Evolutionary conservation across 2,797 vertebrate genomes (phyloP).

Genomic region (Enteromius anoplus): DNA sequence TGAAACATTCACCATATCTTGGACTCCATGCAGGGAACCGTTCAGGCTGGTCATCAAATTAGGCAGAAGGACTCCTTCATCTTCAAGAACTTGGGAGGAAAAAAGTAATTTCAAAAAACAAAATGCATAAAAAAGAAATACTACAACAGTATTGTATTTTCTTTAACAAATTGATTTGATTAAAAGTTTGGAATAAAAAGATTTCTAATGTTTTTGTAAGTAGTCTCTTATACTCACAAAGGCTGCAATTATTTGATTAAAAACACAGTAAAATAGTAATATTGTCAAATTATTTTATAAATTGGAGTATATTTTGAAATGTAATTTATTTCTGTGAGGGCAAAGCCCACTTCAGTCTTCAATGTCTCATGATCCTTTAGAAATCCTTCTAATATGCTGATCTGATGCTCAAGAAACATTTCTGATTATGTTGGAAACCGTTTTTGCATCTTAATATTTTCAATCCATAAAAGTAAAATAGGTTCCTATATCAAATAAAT

Average conservation of each 20-base stretch:
- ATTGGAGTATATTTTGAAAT: not conserved
- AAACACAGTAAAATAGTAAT: not conserved
- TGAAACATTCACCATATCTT: slow-evolving; percentile 87
- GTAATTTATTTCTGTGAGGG: not conserved
- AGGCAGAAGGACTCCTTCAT: slow-evolving; percentile 68
- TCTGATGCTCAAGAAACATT: not conserved
- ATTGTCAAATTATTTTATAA: not conserved
- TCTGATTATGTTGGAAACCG: not conserved
- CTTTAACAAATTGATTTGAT: not conserved
- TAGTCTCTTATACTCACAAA: not conserved
- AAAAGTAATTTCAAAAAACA: not conserved
- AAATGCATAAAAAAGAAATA: not conserved
- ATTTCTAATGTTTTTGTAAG: not conserved
- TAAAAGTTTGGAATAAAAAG: not conserved
- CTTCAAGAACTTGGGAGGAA: slow-evolving; percentile 68
- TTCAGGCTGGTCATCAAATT: slow-evolving; percentile 79
- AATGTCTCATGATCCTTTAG: not conserved
- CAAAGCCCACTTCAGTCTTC: not conserved
- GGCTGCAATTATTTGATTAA: not conserved
- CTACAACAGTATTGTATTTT: not conserved
- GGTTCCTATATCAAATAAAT: not conserved
- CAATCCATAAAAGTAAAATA: not conserved
- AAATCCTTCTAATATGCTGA: not conserved
- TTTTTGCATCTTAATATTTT: not conserved
- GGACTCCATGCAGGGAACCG: slow-evolving; percentile 84